Evolutionary conservation across 2,888 invertebrate species (phyloP).

Genomic region (Xestobium rufovillosum): DNA sequence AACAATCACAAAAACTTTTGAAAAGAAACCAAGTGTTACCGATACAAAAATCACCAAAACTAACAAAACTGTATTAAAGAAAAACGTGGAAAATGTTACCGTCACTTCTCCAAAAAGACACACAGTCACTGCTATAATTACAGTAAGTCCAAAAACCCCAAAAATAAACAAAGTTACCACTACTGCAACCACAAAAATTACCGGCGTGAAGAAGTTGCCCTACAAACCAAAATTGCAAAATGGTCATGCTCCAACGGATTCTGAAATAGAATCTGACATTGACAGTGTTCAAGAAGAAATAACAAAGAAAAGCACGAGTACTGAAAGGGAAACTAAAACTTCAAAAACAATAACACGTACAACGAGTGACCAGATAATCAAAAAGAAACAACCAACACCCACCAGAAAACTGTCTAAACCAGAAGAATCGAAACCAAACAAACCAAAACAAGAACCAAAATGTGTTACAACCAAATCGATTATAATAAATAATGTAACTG

Average conservation of each 20-base stretch:
- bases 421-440: constrained; percentile 17
- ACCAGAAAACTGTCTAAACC: constrained; percentile 33
- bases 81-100: constrained; percentile 10
- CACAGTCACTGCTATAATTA: constrained; percentile 32
- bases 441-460: constrained; percentile 34
- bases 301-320: constrained; percentile 23
- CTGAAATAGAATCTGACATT: constrained; percentile 29
- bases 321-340: constrained; percentile 35
- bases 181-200: constrained; percentile 16
- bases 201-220: constrained; percentile 15
- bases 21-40: constrained; percentile 13
- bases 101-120: constrained; percentile 21
- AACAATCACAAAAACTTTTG: constrained; percentile 13
- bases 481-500: constrained; percentile 39
- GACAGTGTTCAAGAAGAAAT: constrained; percentile 28
- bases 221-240: constrained; percentile 24
- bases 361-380: constrained; percentile 51
- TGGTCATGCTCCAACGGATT: constrained; percentile 27
- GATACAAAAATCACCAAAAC: constrained; percentile 26
- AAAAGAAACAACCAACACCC: constrained; percentile 42
- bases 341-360: constrained; percentile 50
- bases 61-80: constrained; percentile 11
- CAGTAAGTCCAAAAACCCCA: constrained; percentile 26
- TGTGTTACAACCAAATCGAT: constrained; percentile 50
- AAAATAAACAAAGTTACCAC: constrained; percentile 17